Evolutionary conservation across 2,797 vertebrate genomes (phyloP), one percentile per base, ranked within the genome.

Genomic region (Acipenser transmontanus): DNA sequence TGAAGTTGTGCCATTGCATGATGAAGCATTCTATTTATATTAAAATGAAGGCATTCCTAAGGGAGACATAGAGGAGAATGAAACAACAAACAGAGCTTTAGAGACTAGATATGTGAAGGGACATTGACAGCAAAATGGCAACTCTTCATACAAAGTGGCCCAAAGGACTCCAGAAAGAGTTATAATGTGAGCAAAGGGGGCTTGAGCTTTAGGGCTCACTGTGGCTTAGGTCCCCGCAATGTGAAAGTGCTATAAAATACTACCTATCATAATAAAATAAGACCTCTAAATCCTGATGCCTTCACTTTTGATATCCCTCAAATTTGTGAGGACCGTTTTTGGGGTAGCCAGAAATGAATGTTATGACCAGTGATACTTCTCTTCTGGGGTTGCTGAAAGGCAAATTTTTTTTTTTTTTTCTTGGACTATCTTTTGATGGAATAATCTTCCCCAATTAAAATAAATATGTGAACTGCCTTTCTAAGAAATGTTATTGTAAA

Each of bases 1-100:
- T 54, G 74, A 89, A 87, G 86, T 90, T 91, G 89, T 91, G 87
- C 89, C 89, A 90, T 89, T 74, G 81, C 84, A 88, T 95, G 94
- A 98, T 96, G 91, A 94, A 98, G 87, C 82, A 81, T 91, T 95
- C 94, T 96, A 97, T 99, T 96, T 99, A 95, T 95, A 98, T 97
- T 97, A 96, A 97, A 98, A 97, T 98, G 92, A 97, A 93, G 85
- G 77, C 72, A 71, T 86, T 96, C 94, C 95, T 95, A 77, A 80
- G 95, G 95, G 96, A 96, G 89, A 94, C 92, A 95, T 95, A 89
- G 89, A 93, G 88, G 76, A 84, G 87, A 94, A 94, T 94, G 91
- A 92, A 94, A 93, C 91, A 91, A 92, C 92, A 93, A 93, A 93
- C 89, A 93, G 85, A 93, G 92, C 91, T 93, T 94, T 93, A 88